These are phyloP conservation scores for Antheraea assamensis DNA, from an alignment of 2,888 invertebrate species.

Conservation along the genomic window DNA sequence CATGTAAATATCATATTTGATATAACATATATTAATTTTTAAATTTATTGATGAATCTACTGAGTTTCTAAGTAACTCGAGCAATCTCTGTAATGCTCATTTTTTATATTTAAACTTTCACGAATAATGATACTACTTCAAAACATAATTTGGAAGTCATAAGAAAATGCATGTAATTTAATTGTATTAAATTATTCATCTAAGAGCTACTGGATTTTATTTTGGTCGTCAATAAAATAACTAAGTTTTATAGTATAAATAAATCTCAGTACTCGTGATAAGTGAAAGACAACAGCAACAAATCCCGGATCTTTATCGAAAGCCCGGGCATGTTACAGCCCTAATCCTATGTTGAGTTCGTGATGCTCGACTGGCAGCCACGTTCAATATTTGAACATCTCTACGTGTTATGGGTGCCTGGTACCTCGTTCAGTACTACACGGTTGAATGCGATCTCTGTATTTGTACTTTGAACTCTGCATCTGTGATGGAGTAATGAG, in stretches of 20 bases:
- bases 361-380: constrained; percentile 58
- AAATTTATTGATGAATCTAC: too few relatives aligned
- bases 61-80: background rate
- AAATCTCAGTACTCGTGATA: background rate
- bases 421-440: constrained; percentile 56
- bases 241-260: background rate
- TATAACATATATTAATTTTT: too few relatives aligned
- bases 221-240: background rate
- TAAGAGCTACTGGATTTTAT: background rate
- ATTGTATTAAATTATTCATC: background rate
- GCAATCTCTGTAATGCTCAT: background rate
- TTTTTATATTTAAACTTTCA: background rate
- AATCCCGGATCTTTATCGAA: constrained; percentile 11
- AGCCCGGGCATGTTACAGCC: constrained; percentile 32
- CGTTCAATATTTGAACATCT: constrained; percentile 60
- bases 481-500: constrained; percentile 6
- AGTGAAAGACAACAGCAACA: background rate
- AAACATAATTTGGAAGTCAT: too few relatives aligned
- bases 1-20: too few relatives aligned
- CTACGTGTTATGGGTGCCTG: constrained; percentile 59
- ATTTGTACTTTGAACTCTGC: constrained; percentile 13
- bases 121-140: background rate
- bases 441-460: constrained; percentile 39
- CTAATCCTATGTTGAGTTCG: constrained; percentile 27
- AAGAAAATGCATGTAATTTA: too few relatives aligned